A percentile compares a stretch with the other conserved stretches of the same genome.
phyloP scores from a whole-genome alignment of 2,113 vertebrate genomes.

The Planiliza haematocheilus region DNA sequence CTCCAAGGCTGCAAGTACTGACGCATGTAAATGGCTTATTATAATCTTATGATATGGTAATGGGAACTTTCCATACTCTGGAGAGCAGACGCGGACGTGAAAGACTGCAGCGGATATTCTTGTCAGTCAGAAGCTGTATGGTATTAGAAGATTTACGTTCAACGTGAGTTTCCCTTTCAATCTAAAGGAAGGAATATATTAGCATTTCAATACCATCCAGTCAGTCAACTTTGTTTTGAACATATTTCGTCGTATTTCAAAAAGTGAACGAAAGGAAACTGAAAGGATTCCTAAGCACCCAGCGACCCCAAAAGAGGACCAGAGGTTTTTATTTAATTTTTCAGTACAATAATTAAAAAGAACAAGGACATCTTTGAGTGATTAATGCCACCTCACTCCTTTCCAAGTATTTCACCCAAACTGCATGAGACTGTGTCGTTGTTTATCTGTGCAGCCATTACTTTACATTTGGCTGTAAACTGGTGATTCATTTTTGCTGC shows the following conservation, averaged over 20 bases:
- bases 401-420: conserved; percentile 32
- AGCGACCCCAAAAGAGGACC: not conserved
- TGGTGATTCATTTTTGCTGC: conserved; percentile 44
- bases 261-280: not conserved
- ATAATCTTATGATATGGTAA: conserved; percentile 67
- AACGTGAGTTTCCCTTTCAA: not conserved
- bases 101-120: conserved; percentile 16
- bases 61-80: conserved; percentile 43
- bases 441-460: conserved; percentile 32
- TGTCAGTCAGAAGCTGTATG: conserved; percentile 21
- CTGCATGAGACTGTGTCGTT: conserved; percentile 29
- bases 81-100: not conserved
- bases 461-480: conserved; percentile 33
- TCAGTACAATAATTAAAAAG: conserved; percentile 4
- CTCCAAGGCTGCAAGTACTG: conserved; percentile 19
- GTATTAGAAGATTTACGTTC: conserved; percentile 23
- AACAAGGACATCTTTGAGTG: too few relatives aligned
- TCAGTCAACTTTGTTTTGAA: not conserved
- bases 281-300: not conserved
- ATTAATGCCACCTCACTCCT: conserved; percentile 6
- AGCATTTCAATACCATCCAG: not conserved
- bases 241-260: not conserved
- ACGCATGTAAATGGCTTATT: conserved; percentile 57
- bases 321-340: conserved; percentile 2
- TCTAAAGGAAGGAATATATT: conserved; percentile 8